These are phyloP conservation scores for Podotricha telesiphe DNA, from an alignment of 2,888 invertebrate genomes.

Conservation along the genomic window DNA sequence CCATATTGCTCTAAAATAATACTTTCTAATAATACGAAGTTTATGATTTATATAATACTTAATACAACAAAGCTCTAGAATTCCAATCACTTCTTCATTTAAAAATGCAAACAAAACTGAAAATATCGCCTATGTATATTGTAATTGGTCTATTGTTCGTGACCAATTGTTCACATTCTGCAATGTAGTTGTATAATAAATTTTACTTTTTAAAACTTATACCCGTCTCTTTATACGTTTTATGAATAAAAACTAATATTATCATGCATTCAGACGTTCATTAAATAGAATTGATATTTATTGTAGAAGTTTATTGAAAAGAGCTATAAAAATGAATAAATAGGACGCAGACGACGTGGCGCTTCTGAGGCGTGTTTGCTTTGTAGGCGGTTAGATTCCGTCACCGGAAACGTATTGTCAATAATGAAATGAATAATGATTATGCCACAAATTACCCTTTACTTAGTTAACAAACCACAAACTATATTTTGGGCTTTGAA, in stretches of 20 bases:
- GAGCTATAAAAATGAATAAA: not conserved
- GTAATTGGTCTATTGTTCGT: not conserved
- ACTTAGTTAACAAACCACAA: too few relatives aligned
- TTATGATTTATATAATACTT: not conserved
- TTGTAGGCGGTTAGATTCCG: too few relatives aligned
- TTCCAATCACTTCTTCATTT: not conserved
- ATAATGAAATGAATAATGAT: too few relatives aligned
- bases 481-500: too few relatives aligned
- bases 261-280: not conserved
- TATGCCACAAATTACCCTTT: too few relatives aligned
- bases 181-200: not conserved
- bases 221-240: not conserved
- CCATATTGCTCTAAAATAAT: too few relatives aligned
- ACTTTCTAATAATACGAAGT: too few relatives aligned
- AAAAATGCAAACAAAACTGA: not conserved
- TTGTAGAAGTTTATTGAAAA: too few relatives aligned
- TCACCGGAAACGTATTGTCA: too few relatives aligned
- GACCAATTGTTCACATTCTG: not conserved
- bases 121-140: not conserved
- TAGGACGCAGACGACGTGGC: not conserved
- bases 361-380: too few relatives aligned
- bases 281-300: not conserved
- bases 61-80: not conserved
- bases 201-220: not conserved
- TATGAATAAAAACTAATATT: not conserved